A percentile compares a stretch with the other conserved stretches of the same genome.
Conservation (phyloP, 1,140 invertebrate genomes). For the Lordiphosa collinella region DNA sequence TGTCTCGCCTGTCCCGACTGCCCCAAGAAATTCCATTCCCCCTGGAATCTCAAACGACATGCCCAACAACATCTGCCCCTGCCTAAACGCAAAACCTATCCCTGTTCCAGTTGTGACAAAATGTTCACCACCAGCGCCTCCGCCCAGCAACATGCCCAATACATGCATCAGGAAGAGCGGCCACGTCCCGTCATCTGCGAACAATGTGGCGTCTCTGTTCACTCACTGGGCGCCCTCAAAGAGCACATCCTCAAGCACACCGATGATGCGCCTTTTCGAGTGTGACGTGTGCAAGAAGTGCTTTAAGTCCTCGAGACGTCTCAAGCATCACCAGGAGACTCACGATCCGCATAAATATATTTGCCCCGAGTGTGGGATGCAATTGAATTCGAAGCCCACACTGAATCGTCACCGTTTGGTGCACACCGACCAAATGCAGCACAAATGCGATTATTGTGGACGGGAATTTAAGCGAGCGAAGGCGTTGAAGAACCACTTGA, state of each 20-base stretch:
- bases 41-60: conserved; percentile 39
- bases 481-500: conserved; percentile 79
- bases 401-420: conserved; percentile 80
- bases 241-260: conserved; percentile 80
- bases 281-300: conserved; percentile 80
- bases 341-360: conserved; percentile 80
- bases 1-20: conserved; percentile 36
- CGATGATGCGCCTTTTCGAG: conserved; percentile 80
- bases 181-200: conserved; percentile 80
- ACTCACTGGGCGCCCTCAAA: conserved; percentile 79
- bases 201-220: conserved; percentile 79
- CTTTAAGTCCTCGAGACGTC: conserved; percentile 62
- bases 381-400: conserved; percentile 80
- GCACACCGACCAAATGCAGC: conserved; percentile 80
- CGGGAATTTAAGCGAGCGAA: conserved; percentile 74
- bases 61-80: conserved; percentile 43
- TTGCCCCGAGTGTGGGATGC: conserved; percentile 80
- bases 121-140: conserved; percentile 62
- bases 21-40: conserved; percentile 40
- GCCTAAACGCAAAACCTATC: conserved; percentile 42
- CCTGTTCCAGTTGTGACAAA: conserved; percentile 60
- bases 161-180: conserved; percentile 79
- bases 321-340: conserved; percentile 78
- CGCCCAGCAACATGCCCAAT: conserved; percentile 75
- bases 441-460: conserved; percentile 79